Percentiles rank a stretch among this genome's conserved stretches.
phyloP scores from a whole-genome alignment of 1,140 invertebrate species.

The Drosophila sturtevanti region DNA sequence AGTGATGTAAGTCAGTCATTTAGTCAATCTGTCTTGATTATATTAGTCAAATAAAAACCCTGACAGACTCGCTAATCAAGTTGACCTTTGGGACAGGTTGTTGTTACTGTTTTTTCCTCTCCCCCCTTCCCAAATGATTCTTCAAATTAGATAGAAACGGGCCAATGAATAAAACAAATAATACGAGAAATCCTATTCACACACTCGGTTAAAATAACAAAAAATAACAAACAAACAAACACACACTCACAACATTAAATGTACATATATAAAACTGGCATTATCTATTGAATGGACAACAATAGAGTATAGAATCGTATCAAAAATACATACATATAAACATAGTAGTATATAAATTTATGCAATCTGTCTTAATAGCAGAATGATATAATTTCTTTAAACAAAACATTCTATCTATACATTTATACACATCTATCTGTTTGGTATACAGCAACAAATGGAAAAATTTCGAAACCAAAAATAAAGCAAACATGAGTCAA shows the following conservation, averaged over 20 bases:
- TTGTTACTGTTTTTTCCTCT: constrained; percentile 21
- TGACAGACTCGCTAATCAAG: constrained; percentile 60
- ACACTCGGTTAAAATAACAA: neutral
- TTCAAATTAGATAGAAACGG: constrained; percentile 50
- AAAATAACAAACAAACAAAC: neutral
- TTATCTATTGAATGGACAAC: neutral
- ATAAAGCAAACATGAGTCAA: no score
- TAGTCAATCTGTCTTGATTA: constrained; percentile 6
- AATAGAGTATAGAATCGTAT: neutral
- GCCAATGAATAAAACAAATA: constrained; percentile 45
- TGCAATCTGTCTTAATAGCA: neutral
- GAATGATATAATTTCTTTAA: constrained; percentile 8
- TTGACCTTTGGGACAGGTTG: constrained; percentile 66
- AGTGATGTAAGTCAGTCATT: constrained; percentile 11
- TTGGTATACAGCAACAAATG: neutral
- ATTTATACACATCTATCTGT: no score
- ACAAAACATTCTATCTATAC: neutral
- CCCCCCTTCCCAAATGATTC: constrained; percentile 23
- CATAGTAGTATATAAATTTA: neutral
- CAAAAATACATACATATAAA: neutral
- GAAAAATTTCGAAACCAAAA: neutral
- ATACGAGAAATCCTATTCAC: constrained; percentile 10
- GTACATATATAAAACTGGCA: neutral
- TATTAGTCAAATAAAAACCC: constrained; percentile 5
- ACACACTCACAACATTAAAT: neutral